phyloP scores from a whole-genome alignment of 2,113 vertebrate genomes.

The Larimichthys polyactis region DNA sequence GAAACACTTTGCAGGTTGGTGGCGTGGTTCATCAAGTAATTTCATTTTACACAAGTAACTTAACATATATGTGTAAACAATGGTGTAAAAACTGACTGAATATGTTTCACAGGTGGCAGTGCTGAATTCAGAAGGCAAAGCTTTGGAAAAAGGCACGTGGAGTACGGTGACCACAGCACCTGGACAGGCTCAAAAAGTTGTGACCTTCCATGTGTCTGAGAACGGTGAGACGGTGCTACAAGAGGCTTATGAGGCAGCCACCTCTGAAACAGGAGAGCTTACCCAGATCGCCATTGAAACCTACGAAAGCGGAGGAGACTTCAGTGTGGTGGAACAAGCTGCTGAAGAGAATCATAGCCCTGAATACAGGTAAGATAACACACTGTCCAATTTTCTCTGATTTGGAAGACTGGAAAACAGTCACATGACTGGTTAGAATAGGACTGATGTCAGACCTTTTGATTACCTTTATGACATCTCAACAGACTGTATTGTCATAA shows the following conservation, averaged over 20 bases:
- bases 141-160: conserved; percentile 72
- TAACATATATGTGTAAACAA: background rate
- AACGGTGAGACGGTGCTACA: conserved; percentile 83
- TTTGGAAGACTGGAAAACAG: background rate
- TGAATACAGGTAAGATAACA: conserved; percentile 71
- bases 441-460: background rate
- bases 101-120: conserved; percentile 81
- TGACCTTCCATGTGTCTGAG: conserved; percentile 92
- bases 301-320: conserved; percentile 83
- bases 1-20: conserved; percentile 89
- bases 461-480: background rate
- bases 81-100: background rate
- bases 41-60: background rate
- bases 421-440: background rate
- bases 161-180: conserved; percentile 58
- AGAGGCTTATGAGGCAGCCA: conserved; percentile 81
- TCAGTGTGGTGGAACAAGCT: conserved; percentile 88
- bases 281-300: conserved; percentile 89
- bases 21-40: background rate
- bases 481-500: background rate
- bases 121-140: conserved; percentile 88
- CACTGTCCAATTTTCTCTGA: background rate
- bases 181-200: conserved; percentile 84
- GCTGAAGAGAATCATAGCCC: conserved; percentile 87
- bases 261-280: conserved; percentile 81